Base-by-base conservation (phyloP, 2,888 invertebrate species). In the Lepidonotus clava region DNA sequence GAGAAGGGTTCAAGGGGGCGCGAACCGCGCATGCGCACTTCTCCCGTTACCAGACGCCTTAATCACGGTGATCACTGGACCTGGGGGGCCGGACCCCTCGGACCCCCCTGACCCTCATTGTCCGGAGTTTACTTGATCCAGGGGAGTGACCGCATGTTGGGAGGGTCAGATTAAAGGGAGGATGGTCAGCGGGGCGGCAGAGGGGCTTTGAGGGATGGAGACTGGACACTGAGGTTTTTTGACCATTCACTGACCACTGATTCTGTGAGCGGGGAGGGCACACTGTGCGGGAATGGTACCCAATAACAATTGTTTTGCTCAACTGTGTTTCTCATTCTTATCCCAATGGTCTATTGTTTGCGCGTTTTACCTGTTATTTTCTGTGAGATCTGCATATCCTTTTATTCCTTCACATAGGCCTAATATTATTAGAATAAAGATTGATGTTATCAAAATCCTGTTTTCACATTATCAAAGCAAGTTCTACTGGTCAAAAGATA, bases 1-100 rank as follows among this genome's bases (percentile, higher is more conserved):
- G 4, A 28, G 28, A n/a, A n/a, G 28, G 24, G 61, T 61, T 61
- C 61, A 61, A 4, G 28, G 61, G 61, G 61, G n/a, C n/a, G n/a
- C n/a, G n/a, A n/a, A n/a, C n/a, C 28, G 28, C 24, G 28, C 11
- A 11, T 28, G 14, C n/a, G 11, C 11, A 2, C 28, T 4, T 4
- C 61, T 61, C 61, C 61, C 61, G 61, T 61, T 61, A 61, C 61
- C 61, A 4, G 28, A 24, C 61, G n/a, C 61, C 61, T 32, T 61
- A 32, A 61, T 61, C 32, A 61, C 14, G 24, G 61, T 61, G 61
- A 61, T 61, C 61, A 61, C 61, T n/a, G n/a, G n/a, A n/a, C n/a
- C n/a, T n/a, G n/a, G n/a, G n/a, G n/a, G n/a, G n/a, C 24, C 21
- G 28, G 28, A 18, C 61, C 61, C 11, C 1, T 11, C 28, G 11